Percentiles rank a stretch among this genome's conserved stretches.
phyloP scores from a whole-genome alignment of 2,888 invertebrate species.

The Argyra leucocephala region DNA sequence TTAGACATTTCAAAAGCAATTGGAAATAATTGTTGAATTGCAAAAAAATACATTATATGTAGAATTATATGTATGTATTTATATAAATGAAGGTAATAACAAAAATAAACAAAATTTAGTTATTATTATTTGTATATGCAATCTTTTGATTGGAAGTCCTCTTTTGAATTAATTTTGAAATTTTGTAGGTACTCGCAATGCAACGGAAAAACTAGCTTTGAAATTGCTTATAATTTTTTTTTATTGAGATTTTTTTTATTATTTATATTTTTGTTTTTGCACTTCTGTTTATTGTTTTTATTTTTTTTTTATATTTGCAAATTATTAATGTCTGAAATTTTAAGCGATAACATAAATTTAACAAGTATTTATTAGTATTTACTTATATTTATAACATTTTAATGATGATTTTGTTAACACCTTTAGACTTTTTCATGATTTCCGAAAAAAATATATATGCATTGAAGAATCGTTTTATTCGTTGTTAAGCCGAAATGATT shows the following conservation, averaged over 20 bases:
- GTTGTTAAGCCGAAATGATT: not conserved
- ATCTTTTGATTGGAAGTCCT: not conserved
- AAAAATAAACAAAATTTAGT: not conserved
- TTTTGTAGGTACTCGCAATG: not conserved
- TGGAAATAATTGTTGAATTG: not conserved
- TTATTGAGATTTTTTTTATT: not conserved
- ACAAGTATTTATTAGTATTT: not conserved
- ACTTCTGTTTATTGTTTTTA: not conserved
- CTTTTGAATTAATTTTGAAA: not conserved
- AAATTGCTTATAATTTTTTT: not conserved
- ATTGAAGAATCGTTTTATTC: not conserved
- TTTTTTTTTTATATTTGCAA: not conserved
- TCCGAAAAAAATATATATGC: too few species aligned
- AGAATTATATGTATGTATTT: too few species aligned
- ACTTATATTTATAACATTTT: not conserved
- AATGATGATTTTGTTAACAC: conserved; percentile 6
- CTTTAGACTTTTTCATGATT: not conserved
- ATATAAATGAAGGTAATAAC: not conserved
- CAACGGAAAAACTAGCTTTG: too few species aligned
- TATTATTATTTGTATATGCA: not conserved
- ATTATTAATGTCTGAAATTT: not conserved
- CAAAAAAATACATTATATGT: too few species aligned
- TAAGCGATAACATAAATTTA: conserved; percentile 4
- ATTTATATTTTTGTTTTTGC: not conserved
- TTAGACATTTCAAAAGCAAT: not conserved